Base-by-base conservation (phyloP, 2,888 invertebrate genomes). In the Petrolisthes cinctipes region DNA sequence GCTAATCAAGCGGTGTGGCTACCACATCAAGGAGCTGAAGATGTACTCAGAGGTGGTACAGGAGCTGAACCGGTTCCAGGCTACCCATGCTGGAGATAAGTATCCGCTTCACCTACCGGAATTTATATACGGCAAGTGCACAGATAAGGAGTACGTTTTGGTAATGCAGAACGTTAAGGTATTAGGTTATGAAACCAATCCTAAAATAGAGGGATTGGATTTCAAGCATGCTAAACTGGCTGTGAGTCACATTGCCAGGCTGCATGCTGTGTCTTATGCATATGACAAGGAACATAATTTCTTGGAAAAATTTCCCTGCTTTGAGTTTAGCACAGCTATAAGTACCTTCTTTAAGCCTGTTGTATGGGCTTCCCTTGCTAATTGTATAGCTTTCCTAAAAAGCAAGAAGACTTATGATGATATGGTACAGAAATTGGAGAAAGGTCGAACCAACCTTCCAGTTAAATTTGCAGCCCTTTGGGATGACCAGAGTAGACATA, bases 221-320 rank as follows among this genome's bases (percentile, higher is more conserved):
- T 86, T 88, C 37, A 76, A 86, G 37, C 89, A 90, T 56, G 87
- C 86, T 14, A 86, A 86, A 56, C 73, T 86, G 68, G 89, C 90
- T 37, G 82, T 90, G n/a, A 83, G 89, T 20, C 87, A 88, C 14
- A 73, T 90, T 68, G 90, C 89, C 17, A 81, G 89, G 68, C 76
- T 89, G 11, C 90, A 90, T 88, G 90, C 89, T 37, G 83, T 90
- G 5, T 90, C 89, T 7, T 89, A 83, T 82, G 83, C 89, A n/a
- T 90, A 90, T 75, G 87, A 89, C 71, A 88, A 88, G 54, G 66
- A 79, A 23, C 81, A 86, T 23, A 86, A 88, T 53, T 81, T 90
- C 37, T 56, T 89, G 7, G 83, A 87, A 54, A 88, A 88, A 79
- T 89, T 83, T 61, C 88, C 88, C 20, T 88, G 84, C 61, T 84